Conservation (phyloP, 2,888 invertebrate species). For the Neuroscelio doddi region DNA sequence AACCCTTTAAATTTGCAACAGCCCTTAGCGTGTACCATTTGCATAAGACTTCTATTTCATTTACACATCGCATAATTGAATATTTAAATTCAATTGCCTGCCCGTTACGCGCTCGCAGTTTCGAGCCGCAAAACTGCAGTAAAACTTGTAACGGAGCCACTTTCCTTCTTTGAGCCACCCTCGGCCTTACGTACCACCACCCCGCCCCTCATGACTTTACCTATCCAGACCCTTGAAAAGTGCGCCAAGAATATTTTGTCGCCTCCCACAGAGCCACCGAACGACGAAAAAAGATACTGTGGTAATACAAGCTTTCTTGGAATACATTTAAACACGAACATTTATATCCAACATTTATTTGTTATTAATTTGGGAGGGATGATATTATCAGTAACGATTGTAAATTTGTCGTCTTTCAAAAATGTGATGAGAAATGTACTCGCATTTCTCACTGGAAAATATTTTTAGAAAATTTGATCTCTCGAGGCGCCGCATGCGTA, state of each 20-base stretch:
- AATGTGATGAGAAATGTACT: too few species aligned
- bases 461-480: slow-evolving; percentile 55
- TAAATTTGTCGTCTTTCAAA: too few species aligned
- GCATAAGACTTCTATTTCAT: slow-evolving; percentile 75
- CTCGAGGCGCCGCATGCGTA: slow-evolving; percentile 53
- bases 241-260: slow-evolving; percentile 59
- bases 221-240: slow-evolving; percentile 55
- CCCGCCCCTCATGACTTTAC: slow-evolving; percentile 41
- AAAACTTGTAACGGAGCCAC: slow-evolving; percentile 72
- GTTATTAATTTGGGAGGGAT: too few species aligned
- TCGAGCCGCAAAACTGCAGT: slow-evolving; percentile 73
- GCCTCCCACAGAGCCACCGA: slow-evolving; percentile 34
- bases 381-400: too few species aligned
- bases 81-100: slow-evolving; percentile 74
- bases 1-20: slow-evolving; percentile 73
- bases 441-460: slow-evolving; percentile 39
- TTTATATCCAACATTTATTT: too few species aligned
- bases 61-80: slow-evolving; percentile 75
- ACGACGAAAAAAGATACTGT: neutral
- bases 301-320: neutral
- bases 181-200: slow-evolving; percentile 38
- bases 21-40: slow-evolving; percentile 73
- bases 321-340: neutral
- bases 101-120: slow-evolving; percentile 70
- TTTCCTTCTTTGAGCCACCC: slow-evolving; percentile 62